A percentile compares a stretch with the other conserved stretches of the same genome.
Conservation (phyloP, 2,888 invertebrate species). For the Epistrophella euchroma region DNA sequence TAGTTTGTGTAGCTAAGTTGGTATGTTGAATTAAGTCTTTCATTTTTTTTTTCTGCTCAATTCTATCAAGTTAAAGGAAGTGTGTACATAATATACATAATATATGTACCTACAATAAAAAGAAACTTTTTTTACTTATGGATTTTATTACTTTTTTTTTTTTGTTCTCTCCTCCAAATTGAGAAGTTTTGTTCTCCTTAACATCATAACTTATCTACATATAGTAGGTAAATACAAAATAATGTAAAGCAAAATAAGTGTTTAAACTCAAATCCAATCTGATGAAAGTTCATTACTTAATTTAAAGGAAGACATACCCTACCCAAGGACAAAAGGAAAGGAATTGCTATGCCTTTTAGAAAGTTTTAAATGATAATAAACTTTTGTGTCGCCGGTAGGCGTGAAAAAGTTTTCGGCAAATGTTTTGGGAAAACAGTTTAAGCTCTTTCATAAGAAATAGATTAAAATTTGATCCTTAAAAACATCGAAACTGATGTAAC, state of each 20-base stretch:
- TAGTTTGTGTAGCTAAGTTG: constrained; percentile 32
- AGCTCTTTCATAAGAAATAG: neutral
- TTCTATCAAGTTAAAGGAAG: neutral
- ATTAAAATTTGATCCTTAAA: constrained; percentile 21
- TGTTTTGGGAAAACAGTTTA: neutral
- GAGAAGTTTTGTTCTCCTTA: constrained; percentile 4
- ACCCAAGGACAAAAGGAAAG: neutral
- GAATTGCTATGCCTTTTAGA: neutral
- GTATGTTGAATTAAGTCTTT: constrained; percentile 22
- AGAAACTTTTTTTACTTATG: neutral
- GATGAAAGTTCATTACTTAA: constrained; percentile 35
- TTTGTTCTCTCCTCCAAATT: constrained; percentile 1
- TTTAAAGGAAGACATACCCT: constrained; percentile 3
- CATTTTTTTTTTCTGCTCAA: neutral
- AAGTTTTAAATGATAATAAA: constrained; percentile 45
- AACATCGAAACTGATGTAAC: neutral
- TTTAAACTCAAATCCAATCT: constrained; percentile 22
- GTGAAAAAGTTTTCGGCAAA: constrained; percentile 1
- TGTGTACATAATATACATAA: constrained; percentile 4
- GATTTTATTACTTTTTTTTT: neutral
- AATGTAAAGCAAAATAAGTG: neutral
- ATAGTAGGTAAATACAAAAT: neutral
- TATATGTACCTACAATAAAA: constrained; percentile 15
- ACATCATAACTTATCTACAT: neutral
- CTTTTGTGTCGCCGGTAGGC: constrained; percentile 19